Evolutionary conservation across 2,113 vertebrate genomes (phyloP).

Genomic region (Agapornis roseicollis): DNA sequence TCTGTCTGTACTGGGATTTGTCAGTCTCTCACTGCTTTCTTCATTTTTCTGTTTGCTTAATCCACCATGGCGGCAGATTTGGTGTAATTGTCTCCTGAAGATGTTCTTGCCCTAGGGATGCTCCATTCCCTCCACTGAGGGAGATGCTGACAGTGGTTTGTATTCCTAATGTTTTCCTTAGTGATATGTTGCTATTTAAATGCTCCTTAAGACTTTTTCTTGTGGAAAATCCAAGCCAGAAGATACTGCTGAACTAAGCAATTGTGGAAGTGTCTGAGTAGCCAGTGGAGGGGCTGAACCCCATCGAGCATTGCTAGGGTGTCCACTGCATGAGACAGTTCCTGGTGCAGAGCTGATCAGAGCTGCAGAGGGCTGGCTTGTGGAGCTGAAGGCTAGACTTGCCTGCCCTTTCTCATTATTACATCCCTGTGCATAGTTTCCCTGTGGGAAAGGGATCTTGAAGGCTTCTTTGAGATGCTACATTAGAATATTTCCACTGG

Average conservation of each 20-base stretch:
- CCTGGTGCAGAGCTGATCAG: neutral
- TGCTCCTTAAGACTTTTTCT: neutral
- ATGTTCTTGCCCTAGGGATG: neutral
- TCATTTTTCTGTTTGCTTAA: neutral
- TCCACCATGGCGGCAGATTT: neutral
- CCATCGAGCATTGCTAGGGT: neutral
- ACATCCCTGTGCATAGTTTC: neutral
- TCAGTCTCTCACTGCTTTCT: neutral
- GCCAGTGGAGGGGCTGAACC: neutral
- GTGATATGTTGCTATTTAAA: neutral
- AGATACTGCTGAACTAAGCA: neutral
- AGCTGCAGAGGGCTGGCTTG: neutral
- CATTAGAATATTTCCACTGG: neutral
- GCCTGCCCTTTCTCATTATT: neutral
- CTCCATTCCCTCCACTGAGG: neutral
- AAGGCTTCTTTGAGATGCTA: neutral
- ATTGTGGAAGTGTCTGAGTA: neutral
- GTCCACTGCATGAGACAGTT: neutral
- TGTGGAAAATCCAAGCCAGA: neutral
- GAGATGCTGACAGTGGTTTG: neutral
- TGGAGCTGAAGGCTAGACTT: neutral
- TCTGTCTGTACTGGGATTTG: neutral
- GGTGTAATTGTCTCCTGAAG: neutral
- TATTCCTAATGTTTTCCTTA: neutral
- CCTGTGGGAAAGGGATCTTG: neutral